Evolutionary conservation across 2,797 vertebrate genomes (phyloP), one percentile per base, ranked within the genome.

Genomic region (Amphiprion clarkii): DNA sequence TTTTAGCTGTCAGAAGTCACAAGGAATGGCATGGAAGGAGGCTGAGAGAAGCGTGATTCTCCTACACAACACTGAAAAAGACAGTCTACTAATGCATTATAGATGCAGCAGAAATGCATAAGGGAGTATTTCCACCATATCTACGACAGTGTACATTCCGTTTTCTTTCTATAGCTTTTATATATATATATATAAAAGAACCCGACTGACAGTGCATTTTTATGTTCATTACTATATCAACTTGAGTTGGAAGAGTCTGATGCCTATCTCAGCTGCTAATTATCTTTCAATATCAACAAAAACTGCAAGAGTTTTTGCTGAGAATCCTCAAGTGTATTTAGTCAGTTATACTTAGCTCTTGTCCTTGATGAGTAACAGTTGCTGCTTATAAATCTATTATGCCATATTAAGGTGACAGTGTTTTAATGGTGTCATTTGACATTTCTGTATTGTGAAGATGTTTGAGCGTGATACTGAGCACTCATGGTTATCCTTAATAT

Each of bases 1-100:
- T 69, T 81, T 55, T 40, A 61, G 39, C 75, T 70, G 77, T 83
- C 67, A 68, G 42, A 82, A 65, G 65, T 84, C 66, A 76, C 58
- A 67, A 62, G 63, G 33, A 83, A 71, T 23, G 21, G 59, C 44
- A 72, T 69, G 79, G 74, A 69, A 61, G 49, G 31, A 71, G 61
- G 27, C 77, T 66, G 68, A 67, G 49, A 66, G 65, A 71, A 56
- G 68, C 60, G 71, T 67, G 67, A 54, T 40, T 62, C n/a, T 39
- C 29, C 67, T 36, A 29, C 46, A 39, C 53, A 58, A 72, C 57
- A 31, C 0, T 27, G 52, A 56, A 65, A 21, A 57, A 55, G 49
- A 66, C 40, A 56, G 46, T 54, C 40, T 16, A 10, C 49, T 72
- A 49, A 72, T 87, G 60, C 31, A 85, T 78, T 78, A 78, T 75